A percentile compares a stretch with the other conserved stretches of the same genome.
Conservation (phyloP, 2,113 vertebrate species). For the Prunella himalayana region DNA sequence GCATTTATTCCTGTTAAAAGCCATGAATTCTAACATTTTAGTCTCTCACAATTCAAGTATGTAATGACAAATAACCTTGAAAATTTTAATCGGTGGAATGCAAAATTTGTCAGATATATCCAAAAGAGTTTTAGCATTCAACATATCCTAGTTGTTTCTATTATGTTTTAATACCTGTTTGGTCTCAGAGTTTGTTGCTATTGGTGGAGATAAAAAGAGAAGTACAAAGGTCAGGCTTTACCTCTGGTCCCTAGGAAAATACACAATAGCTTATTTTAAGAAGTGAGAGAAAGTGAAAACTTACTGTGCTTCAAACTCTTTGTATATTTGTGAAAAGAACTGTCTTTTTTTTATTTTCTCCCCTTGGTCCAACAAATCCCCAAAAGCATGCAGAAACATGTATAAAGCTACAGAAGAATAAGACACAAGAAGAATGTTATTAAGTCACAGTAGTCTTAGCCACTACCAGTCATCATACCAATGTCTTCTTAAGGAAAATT, state of each 20-base stretch:
- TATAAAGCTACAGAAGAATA: neutral
- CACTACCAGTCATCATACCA: neutral
- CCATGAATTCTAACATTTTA: neutral
- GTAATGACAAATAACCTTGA: neutral
- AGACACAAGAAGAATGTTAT: neutral
- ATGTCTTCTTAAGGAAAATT: neutral
- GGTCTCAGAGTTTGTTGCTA: neutral
- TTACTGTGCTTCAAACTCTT: neutral
- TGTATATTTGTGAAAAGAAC: neutral
- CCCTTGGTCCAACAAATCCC: fast-evolving
- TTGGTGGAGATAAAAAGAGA: neutral
- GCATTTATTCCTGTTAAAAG: neutral
- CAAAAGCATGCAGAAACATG: neutral
- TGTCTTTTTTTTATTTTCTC: neutral
- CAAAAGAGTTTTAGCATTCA: neutral
- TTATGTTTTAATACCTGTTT: neutral
- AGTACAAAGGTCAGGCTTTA: neutral
- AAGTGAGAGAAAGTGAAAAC: neutral
- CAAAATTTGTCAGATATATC: neutral
- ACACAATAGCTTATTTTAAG: neutral
- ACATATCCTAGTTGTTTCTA: neutral
- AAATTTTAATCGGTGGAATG: neutral
- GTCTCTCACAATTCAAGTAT: neutral
- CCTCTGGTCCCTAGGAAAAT: neutral
- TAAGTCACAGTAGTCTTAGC: neutral